Conservation (phyloP, 2,888 invertebrate species). For the Bembecia ichneumoniformis region DNA sequence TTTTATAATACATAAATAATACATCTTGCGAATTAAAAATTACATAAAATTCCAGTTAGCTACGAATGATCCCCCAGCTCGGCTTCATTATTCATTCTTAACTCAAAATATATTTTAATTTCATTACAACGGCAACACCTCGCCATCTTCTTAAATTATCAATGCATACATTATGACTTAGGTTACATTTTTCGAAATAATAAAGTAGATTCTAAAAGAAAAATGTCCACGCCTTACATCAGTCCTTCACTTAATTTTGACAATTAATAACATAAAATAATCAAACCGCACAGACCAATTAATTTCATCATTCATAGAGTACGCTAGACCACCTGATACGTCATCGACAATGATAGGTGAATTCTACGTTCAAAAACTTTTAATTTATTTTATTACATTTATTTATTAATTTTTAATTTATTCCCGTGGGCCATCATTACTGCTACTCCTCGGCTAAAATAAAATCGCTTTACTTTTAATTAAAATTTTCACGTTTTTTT, state of each 20-base stretch:
- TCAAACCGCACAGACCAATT: too few species aligned
- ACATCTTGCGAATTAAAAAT: constrained; percentile 66
- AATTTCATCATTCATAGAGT: too few species aligned
- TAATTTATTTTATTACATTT: neutral
- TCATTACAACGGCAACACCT: neutral
- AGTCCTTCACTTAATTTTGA: too few species aligned
- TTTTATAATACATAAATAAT: constrained; percentile 70
- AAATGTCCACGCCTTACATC: too few species aligned
- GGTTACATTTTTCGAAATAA: constrained; percentile 27
- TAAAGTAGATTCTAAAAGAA: too few species aligned
- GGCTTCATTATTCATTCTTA: neutral
- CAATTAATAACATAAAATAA: too few species aligned
- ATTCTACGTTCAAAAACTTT: neutral
- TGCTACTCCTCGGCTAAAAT: too few species aligned
- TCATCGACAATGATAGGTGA: neutral
- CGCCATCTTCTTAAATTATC: neutral
- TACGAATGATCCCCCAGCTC: constrained; percentile 58
- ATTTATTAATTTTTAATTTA: neutral
- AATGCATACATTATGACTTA: neutral
- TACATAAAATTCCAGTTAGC: constrained; percentile 70
- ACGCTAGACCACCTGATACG: too few species aligned
- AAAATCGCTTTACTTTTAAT: too few species aligned
- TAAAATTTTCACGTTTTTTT: too few species aligned
- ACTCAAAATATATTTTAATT: neutral
- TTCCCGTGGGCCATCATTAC: neutral